Percentiles rank a stretch among this genome's conserved stretches.
phyloP scores from a whole-genome alignment of 2,113 vertebrate genomes.

The Bubo blakistoni region DNA sequence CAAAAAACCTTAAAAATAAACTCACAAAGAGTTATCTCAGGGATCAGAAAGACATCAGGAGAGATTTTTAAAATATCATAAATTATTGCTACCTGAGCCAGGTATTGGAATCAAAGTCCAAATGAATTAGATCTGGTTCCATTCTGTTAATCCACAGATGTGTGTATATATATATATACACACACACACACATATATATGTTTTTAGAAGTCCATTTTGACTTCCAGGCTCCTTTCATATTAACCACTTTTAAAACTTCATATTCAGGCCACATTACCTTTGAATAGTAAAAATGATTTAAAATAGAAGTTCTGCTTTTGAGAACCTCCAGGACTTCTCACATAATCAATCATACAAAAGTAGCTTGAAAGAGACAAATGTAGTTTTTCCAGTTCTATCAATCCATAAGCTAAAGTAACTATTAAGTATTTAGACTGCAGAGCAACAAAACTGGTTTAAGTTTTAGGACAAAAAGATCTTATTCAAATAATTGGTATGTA shows the following conservation, averaged over 20 bases:
- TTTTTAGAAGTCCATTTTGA: not conserved
- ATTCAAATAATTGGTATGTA: not conserved
- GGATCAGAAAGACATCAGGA: not conserved
- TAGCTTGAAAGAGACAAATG: not conserved
- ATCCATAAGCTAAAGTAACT: not conserved
- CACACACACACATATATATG: no score
- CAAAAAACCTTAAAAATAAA: not conserved
- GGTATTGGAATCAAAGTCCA: not conserved
- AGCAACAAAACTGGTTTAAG: not conserved
- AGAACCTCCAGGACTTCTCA: not conserved
- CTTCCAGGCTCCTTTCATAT: not conserved
- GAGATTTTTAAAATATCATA: not conserved
- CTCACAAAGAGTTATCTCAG: not conserved
- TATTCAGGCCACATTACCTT: not conserved
- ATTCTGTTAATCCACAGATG: not conserved
- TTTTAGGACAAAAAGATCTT: not conserved
- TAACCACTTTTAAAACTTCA: not conserved
- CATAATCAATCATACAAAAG: not conserved
- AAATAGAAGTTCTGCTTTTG: not conserved
- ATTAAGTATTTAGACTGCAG: not conserved
- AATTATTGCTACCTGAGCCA: not conserved
- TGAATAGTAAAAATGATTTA: not conserved
- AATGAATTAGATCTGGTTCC: not conserved
- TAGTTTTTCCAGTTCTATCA: not conserved
- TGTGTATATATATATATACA: no score